phyloP scores from a whole-genome alignment of 30 jellyfish, hydroid and myxozoan genomes.

The Morbakka virulenta region DNA sequence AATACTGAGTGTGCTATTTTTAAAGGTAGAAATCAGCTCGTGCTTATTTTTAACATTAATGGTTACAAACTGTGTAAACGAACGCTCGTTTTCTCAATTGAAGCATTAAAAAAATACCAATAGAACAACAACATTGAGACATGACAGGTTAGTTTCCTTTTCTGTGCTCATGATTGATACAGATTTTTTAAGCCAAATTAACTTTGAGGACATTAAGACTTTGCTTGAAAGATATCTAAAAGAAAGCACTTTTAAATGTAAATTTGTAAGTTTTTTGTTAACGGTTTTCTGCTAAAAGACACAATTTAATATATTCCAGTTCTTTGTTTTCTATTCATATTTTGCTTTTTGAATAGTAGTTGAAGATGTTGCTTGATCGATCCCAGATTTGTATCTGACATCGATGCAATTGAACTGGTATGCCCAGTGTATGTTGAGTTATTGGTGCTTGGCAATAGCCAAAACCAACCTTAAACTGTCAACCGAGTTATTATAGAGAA shows the following conservation, averaged over 20 bases:
- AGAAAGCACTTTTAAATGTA: not conserved
- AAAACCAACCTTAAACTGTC: no score
- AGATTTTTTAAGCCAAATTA: conserved; percentile 1
- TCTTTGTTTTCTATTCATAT: not conserved
- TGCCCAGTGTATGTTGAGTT: no score
- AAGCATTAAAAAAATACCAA: conserved; percentile 3
- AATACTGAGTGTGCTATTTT: conserved; percentile 7
- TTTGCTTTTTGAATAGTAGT: not conserved
- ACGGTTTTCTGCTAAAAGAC: not conserved
- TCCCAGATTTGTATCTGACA: no score
- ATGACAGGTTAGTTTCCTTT: conserved; percentile 19
- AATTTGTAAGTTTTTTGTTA: not conserved
- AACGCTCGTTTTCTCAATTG: conserved; percentile 37
- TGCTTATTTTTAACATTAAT: conserved; percentile 16
- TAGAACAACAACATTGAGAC: conserved; percentile 36
- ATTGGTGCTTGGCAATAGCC: no score
- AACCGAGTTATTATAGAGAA: no score
- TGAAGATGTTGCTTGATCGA: no score
- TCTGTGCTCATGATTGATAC: conserved; percentile 15
- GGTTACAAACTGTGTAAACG: conserved; percentile 19
- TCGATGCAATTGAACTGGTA: no score
- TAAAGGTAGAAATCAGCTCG: conserved; percentile 15
- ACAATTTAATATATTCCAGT: not conserved
- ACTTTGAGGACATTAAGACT: conserved; percentile 15
- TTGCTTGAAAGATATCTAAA: conserved; percentile 6